Base-by-base conservation (phyloP, 2,113 vertebrate species). In the Hucho hucho region DNA sequence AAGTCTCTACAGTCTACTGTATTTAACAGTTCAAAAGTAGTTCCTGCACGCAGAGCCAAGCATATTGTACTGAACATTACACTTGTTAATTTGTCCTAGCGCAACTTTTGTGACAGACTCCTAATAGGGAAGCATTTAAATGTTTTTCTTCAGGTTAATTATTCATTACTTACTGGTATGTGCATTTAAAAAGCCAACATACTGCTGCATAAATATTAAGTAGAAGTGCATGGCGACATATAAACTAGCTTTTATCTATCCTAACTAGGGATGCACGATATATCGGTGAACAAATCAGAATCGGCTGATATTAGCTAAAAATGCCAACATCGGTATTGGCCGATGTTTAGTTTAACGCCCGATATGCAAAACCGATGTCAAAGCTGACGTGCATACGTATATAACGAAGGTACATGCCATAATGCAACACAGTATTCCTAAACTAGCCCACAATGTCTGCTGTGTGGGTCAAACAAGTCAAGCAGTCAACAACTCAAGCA, bases 171-270 rank as follows among this genome's bases (percentile, higher is more conserved):
- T 43, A 11, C 43, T 47, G n/a, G 20, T 49, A 75, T 69, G 64
- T 70, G 13, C 46, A 63, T 28, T 11, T 43, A 12, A 43, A 43
- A 43, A 11, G 37, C 37, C 11, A 79, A 80, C 77, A 90, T 77
- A 86, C 81, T 69, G 72, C 79, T 66, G 76, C 67, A 65, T 65
- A 81, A 83, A 79, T 7, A 71, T 87, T 88, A 74, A 28, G 72
- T 83, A 37, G 73, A 87, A 89, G 76, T 81, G 83, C 86, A 87
- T 20, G 20, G 69, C n/a, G 32, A 64, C 43, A 77, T 77, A 71
- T 73, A 84, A 87, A 89, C 87, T 82, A 90, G 90, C 90, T 88
- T 90, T 61, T 22, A 9, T 24, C 58, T 61, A 32, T 37, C 84
- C 66, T 56, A 32, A 32, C 6, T 32, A 32, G 32, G 32, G 32